Base-by-base conservation (phyloP, 2,113 vertebrate genomes). In the Pyxicephalus adspersus region DNA sequence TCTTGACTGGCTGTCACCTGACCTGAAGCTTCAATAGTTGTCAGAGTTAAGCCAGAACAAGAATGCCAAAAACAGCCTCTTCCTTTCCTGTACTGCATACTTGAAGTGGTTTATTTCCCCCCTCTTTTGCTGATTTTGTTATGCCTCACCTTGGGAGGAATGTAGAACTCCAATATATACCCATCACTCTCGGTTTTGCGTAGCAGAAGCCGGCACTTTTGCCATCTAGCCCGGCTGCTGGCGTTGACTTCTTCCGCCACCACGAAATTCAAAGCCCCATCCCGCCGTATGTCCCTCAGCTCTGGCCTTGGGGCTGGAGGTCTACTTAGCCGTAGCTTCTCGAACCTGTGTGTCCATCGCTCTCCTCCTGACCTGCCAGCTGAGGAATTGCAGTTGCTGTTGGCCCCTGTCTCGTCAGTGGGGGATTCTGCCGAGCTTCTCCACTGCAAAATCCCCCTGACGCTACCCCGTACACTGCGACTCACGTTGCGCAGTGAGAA, bases 361-460 rank as follows among this genome's bases (percentile, higher is more conserved):
- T 97, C 96, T 81, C 94, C 93, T 6, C 1, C 88, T 0, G 78
- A 15, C 34, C 95, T 91, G 0, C 94, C 93, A 0, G 87, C 86
- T 0, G 90, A 90, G 31, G 89, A 88, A 75, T 89, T 90, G 83
- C 93, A 92, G 15, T 94, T 95, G 90, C 93, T 95, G 89, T 95
- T 95, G 86, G 93, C 95, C 87, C 95, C 94, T 0, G 86, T 73
- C 60, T 85, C 87, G 13, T 91, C 90, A 1, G 84, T 3, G 84
- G 90, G 84, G 84, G 95, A 29, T 85, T 93, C 95, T 18, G 92
- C 93, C 0, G 94, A 86, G 57, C 94, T 95, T 5, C 94, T 90
- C 96, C 96, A 97, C 85, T 97, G 96, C 83, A 97, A 90, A 85
- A 97, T 97, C 26, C 96, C 95, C 0, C 95, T 89, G 9, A 96